These are phyloP conservation scores for Rhopalosiphum padi DNA, from an alignment of 1,140 invertebrate species.

Conservation along the genomic window DNA sequence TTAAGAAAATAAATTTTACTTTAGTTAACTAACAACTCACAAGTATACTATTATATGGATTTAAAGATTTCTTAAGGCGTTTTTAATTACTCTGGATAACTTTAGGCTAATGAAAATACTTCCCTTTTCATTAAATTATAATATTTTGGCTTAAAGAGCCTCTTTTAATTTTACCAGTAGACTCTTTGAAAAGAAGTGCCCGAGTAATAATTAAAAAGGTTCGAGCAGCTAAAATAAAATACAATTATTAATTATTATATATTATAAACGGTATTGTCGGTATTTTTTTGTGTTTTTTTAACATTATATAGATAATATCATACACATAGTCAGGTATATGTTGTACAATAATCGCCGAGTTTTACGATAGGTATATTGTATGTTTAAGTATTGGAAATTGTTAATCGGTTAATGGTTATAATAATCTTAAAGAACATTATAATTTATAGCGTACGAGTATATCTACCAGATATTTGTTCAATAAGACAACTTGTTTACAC, in stretches of 20 bases:
- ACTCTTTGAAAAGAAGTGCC: not conserved
- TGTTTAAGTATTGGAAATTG: constrained; percentile 11
- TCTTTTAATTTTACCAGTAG: not conserved
- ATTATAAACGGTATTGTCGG: not conserved
- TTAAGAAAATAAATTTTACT: not conserved
- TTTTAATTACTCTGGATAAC: not conserved
- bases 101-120: not conserved
- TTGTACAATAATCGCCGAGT: not conserved
- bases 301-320: not conserved
- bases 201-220: not conserved
- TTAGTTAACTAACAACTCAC: not conserved
- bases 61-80: not conserved
- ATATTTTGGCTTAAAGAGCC: not conserved
- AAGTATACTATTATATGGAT: not conserved
- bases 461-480: not conserved
- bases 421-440: not conserved
- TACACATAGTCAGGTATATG: not conserved
- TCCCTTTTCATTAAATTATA: not conserved
- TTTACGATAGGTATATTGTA: not conserved
- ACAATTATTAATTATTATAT: not conserved
- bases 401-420: not conserved
- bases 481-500: not conserved
- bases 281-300: not conserved
- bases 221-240: not conserved
- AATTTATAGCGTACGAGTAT: not conserved